These are phyloP conservation scores for Alligator sinensis DNA, from an alignment of 2,113 vertebrate species.

Conservation along the genomic window DNA sequence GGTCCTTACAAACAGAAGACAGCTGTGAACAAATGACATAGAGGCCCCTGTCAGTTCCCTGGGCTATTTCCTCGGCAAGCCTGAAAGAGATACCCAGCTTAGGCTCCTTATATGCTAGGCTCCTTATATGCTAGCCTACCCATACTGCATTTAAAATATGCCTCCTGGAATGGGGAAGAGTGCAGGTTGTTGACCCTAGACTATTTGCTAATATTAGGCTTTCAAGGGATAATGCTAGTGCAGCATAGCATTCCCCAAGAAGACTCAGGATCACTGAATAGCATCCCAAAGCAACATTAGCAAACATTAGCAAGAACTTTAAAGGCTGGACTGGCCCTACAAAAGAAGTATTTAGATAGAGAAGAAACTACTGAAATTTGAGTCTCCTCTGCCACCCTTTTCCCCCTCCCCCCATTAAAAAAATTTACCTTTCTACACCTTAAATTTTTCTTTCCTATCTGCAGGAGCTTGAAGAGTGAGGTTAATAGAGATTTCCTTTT, in stretches of 20 bases:
- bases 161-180: not conserved
- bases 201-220: not conserved
- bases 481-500: not conserved
- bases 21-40: not conserved
- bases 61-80: not conserved
- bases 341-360: not conserved
- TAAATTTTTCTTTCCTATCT: too few species aligned
- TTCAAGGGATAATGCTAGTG: not conserved
- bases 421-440: not conserved
- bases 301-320: not conserved
- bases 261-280: not conserved
- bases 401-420: not conserved
- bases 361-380: not conserved
- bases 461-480: too few species aligned
- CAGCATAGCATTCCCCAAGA: not conserved
- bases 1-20: not conserved
- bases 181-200: not conserved
- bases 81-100: too few species aligned
- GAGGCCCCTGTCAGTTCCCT: not conserved
- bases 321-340: not conserved
- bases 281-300: too few species aligned
- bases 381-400: too few species aligned
- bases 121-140: not conserved
- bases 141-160: not conserved
- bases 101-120: not conserved